Conservation (phyloP, 2,888 invertebrate genomes). For the Scaptomyza cyrtandrae region DNA sequence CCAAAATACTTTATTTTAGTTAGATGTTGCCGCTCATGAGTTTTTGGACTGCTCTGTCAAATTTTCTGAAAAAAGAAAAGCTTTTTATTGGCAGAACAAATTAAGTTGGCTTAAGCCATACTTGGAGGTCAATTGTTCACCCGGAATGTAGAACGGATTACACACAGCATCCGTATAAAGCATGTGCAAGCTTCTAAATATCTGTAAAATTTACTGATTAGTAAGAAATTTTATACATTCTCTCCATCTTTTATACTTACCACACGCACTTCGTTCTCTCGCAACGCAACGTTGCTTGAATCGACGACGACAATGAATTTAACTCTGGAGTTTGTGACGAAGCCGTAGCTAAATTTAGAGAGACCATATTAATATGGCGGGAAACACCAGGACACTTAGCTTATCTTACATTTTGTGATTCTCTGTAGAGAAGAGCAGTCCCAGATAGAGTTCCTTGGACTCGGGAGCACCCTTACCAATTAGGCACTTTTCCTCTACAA, state of each 20-base stretch:
- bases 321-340: constrained; percentile 98
- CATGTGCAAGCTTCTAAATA: constrained; percentile 95
- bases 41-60: constrained; percentile 88
- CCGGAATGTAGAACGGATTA: constrained; percentile 98
- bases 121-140: constrained; percentile 94
- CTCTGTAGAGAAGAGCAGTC: constrained; percentile 96
- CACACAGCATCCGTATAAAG: constrained; percentile 97
- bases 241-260: constrained; percentile 85
- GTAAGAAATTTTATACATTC: background rate
- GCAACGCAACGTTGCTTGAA: constrained; percentile 92
- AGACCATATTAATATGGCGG: background rate
- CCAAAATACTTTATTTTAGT: background rate
- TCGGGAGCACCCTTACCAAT: constrained; percentile 89
- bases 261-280: constrained; percentile 97
- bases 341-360: constrained; percentile 90
- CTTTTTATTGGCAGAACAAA: background rate
- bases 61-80: constrained; percentile 86
- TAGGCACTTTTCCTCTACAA: constrained; percentile 85
- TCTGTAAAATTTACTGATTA: constrained; percentile 84
- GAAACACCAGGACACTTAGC: rapidly evolving
- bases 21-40: constrained; percentile 85
- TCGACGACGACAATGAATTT: constrained; percentile 97
- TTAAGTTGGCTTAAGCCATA: constrained; percentile 84
- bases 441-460: constrained; percentile 94
- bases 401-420: constrained; percentile 94